Evolutionary conservation across 2,888 invertebrate species (phyloP).

Genomic region (Caenorhabditis sinica): DNA sequence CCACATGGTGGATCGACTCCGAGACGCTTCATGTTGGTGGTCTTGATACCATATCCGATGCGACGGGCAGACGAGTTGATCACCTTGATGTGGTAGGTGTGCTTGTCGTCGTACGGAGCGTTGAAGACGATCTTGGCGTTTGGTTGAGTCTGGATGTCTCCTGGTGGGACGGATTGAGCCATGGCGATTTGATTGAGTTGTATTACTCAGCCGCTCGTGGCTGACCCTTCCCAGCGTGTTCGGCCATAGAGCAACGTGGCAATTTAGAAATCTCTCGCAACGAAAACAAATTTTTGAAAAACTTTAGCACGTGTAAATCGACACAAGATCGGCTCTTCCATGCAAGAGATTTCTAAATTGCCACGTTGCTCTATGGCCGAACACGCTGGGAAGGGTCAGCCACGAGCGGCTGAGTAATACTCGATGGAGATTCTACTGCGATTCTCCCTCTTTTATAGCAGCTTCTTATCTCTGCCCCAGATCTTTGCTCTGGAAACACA

Average conservation of each 20-base stretch:
- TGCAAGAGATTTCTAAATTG: too few relatives aligned
- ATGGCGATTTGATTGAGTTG: constrained; percentile 46
- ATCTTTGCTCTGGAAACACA: constrained; percentile 72
- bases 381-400: too few relatives aligned
- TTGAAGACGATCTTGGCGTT: constrained; percentile 78
- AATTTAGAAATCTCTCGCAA: too few relatives aligned
- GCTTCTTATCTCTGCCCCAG: constrained; percentile 30
- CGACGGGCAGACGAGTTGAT: constrained; percentile 69
- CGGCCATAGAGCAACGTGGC: too few relatives aligned
- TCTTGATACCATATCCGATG: constrained; percentile 59
- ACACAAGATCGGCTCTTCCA: too few relatives aligned
- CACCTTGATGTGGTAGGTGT: constrained; percentile 76
- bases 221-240: too few relatives aligned
- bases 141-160: constrained; percentile 69
- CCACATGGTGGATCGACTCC: constrained; percentile 61
- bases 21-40: constrained; percentile 61
- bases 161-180: constrained; percentile 68
- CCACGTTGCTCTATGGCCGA: too few relatives aligned
- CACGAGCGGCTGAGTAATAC: too few relatives aligned
- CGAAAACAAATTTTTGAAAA: too few relatives aligned
- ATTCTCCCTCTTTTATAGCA: not conserved
- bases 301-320: too few relatives aligned
- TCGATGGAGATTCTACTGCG: constrained; percentile 20
- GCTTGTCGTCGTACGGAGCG: constrained; percentile 80
- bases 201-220: too few relatives aligned